Conservation (phyloP, 2,797 vertebrate species). For the Uromys caudimaculatus region DNA sequence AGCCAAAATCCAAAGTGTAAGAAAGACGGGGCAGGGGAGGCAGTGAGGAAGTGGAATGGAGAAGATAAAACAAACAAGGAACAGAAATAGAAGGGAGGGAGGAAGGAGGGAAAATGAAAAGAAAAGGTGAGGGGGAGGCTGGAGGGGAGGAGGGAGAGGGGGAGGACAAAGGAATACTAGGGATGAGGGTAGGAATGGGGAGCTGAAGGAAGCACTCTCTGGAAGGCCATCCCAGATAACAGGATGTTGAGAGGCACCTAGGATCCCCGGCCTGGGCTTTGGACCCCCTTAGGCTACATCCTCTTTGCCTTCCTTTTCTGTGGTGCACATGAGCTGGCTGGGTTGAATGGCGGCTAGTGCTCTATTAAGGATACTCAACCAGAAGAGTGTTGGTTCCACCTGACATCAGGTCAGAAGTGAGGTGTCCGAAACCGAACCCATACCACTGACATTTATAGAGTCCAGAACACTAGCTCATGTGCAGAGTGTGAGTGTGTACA, state of each 20-base stretch:
- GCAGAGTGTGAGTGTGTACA: not conserved
- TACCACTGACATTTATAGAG: not conserved
- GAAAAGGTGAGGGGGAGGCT: too few relatives aligned
- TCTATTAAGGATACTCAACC: fast-evolving
- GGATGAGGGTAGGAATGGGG: not conserved
- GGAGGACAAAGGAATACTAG: not conserved
- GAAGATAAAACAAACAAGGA: not conserved
- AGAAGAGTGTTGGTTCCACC: not conserved
- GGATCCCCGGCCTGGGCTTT: not conserved
- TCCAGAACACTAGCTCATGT: not conserved
- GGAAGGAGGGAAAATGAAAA: not conserved
- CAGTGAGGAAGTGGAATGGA: fast-evolving
- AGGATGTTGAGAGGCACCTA: not conserved
- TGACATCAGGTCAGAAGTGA: too few relatives aligned
- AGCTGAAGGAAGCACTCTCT: not conserved
- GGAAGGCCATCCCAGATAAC: not conserved
- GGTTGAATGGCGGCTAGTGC: not conserved
- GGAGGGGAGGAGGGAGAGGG: not conserved
- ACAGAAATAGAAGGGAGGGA: too few relatives aligned
- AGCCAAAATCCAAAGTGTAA: not conserved
- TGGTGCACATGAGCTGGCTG: not conserved
- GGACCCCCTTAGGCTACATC: not conserved
- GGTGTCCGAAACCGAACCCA: not conserved
- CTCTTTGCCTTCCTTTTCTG: not conserved
- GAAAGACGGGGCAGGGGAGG: not conserved